Evolutionary conservation across 2,113 vertebrate species (phyloP).

Genomic region (Eulacestoma nigropectus): DNA sequence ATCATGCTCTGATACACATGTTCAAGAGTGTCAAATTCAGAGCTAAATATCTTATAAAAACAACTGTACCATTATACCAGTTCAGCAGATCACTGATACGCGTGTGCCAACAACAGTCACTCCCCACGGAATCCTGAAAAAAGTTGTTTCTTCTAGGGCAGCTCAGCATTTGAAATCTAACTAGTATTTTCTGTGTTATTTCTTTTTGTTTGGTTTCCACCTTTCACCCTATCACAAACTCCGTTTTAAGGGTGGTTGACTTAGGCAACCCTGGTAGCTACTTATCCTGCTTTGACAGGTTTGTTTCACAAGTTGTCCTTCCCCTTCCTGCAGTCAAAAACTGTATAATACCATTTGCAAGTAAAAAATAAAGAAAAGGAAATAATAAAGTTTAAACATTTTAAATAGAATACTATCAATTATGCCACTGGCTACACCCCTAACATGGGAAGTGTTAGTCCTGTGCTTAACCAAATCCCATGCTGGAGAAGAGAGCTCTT

Average conservation of each 20-base stretch:
- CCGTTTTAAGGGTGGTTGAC: neutral
- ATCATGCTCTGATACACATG: neutral
- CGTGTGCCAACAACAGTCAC: neutral
- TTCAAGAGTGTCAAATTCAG: neutral
- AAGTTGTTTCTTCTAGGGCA: neutral
- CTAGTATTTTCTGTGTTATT: neutral
- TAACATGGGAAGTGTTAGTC: neutral
- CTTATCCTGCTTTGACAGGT: neutral
- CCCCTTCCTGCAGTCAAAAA: neutral
- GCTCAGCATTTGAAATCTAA: neutral
- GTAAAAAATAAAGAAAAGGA: neutral
- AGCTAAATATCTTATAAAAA: neutral
- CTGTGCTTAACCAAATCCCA: neutral
- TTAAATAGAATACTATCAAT: neutral
- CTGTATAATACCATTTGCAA: neutral
- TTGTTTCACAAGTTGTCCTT: neutral
- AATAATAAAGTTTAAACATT: neutral
- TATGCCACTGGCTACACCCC: neutral
- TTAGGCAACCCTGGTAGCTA: neutral
- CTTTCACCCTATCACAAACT: neutral
- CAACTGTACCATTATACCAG: neutral
- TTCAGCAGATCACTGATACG: neutral
- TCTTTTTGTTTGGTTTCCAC: neutral
- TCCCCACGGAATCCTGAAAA: neutral
- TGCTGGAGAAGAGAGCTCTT: neutral